phyloP scores from a whole-genome alignment of 2,888 invertebrate species.

The Cetonia aurata region DNA sequence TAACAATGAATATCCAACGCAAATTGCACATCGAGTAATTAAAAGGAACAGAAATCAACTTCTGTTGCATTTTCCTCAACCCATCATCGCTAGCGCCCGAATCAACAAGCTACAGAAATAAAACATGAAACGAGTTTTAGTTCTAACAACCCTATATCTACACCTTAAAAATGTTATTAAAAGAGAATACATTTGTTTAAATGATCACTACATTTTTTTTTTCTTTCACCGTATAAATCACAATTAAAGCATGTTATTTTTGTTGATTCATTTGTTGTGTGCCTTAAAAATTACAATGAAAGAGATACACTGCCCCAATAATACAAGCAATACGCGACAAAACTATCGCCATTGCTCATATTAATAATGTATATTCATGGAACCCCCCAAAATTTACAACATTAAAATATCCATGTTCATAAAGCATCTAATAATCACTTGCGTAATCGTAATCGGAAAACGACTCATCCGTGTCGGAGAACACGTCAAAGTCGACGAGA shows the following conservation, averaged over 20 bases:
- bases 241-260: conserved; percentile 32
- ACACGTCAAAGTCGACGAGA: conserved; percentile 70
- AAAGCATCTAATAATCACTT: conserved; percentile 39
- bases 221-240: conserved; percentile 7
- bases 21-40: no score
- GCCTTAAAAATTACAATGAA: conserved; percentile 17
- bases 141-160: no score
- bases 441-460: conserved; percentile 68
- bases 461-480: conserved; percentile 72
- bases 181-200: conserved; percentile 1
- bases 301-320: conserved; percentile 39
- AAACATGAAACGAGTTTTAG: no score
- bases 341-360: conserved; percentile 33
- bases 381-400: conserved; percentile 41
- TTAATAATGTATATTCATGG: conserved; percentile 43
- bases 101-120: no score
- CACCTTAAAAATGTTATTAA: conserved; percentile 1
- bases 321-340: conserved; percentile 31
- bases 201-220: no score
- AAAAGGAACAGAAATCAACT: no score
- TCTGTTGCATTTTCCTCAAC: no score
- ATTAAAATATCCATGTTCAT: conserved; percentile 27
- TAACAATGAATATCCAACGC: no score
- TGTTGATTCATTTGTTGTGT: conserved; percentile 14
- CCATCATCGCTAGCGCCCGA: no score